Base-by-base conservation (phyloP, 2,113 vertebrate genomes). In the Nycticorax nycticorax region DNA sequence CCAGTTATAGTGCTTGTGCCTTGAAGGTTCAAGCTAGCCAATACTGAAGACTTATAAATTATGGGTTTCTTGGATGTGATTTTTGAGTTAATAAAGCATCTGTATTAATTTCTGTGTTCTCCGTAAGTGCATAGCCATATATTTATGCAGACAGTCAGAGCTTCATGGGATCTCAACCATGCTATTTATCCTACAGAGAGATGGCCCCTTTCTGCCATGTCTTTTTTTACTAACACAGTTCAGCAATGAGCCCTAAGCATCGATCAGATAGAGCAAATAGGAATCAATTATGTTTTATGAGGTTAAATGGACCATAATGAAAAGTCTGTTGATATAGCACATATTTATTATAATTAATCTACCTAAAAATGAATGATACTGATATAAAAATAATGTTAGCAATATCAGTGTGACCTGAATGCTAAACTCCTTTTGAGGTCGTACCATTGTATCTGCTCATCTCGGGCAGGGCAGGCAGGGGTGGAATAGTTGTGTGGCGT, bases 221-320 rank as follows among this genome's bases (percentile, higher is more conserved):
- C 84, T 53, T 94, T 93, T 93, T 96, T 95, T 96, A 72, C 80
- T 96, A 77, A 64, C 81, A 43, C 53, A 81, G 89, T 88, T 85
- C 73, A 91, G 66, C 88, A 78, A 52, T 85, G 98, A 97, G 95
- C 94, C 85, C 92, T 90, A 82, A 93, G 93, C 97, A 96, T 95
- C 14, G 95, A 97, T 96, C 96, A 94, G 96, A 94, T 73, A 95
- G 93, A 96, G 94, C 97, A 98, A 98, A 97, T 95, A 96, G 89
- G 79, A 97, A 97, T 98, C 97, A 97, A 97, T 98, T 98, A 96
- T 79, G 74, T 97, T 97, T 97, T 96, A 97, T 97, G 92, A 97
- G 96, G 93, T 96, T 98, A 97, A 97, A 96, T 95, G 96, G 93
- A 92, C 93, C 92, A 87, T 97, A 96, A 97, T 96, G 93, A 97